Evolutionary conservation across 2,797 vertebrate species (phyloP).

Genomic region (Lophotriccus pileatus): DNA sequence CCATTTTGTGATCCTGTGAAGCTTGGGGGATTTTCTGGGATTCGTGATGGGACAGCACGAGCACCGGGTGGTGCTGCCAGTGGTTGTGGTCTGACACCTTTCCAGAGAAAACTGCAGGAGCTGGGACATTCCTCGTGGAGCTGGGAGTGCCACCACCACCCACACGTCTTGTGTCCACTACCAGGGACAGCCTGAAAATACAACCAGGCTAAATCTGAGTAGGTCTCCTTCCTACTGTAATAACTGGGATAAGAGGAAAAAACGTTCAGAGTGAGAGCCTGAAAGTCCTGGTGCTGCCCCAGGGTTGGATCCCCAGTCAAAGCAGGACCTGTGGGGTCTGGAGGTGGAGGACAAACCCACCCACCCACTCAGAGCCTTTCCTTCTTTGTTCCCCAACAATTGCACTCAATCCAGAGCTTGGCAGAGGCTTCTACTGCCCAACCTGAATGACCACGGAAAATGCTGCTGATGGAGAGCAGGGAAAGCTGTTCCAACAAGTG

Average conservation of each 20-base stretch:
- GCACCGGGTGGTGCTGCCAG: not conserved
- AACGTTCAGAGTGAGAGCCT: not conserved
- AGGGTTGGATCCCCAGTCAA: not conserved
- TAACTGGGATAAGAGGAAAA: not conserved
- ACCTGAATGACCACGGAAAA: not conserved
- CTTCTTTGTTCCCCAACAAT: not conserved
- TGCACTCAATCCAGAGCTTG: not conserved
- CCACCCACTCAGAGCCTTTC: not conserved
- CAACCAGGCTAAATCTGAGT: not conserved
- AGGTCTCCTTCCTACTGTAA: not conserved
- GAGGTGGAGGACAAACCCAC: not conserved
- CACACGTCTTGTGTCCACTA: not conserved
- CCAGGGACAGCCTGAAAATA: not conserved
- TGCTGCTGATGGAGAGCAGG: not conserved
- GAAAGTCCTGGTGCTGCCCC: not conserved
- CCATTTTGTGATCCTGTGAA: not conserved
- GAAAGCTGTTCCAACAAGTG: not conserved
- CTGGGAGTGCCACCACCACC: not conserved
- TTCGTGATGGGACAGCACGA: fast-evolving
- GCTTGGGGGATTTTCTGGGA: not conserved
- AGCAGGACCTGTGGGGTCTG: not conserved
- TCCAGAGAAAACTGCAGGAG: not conserved
- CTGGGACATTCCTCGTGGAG: not conserved
- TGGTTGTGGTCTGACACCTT: not conserved
- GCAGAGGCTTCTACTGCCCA: not conserved